Conservation (phyloP, 2,113 vertebrate species). For the Sebastes schlegelii region DNA sequence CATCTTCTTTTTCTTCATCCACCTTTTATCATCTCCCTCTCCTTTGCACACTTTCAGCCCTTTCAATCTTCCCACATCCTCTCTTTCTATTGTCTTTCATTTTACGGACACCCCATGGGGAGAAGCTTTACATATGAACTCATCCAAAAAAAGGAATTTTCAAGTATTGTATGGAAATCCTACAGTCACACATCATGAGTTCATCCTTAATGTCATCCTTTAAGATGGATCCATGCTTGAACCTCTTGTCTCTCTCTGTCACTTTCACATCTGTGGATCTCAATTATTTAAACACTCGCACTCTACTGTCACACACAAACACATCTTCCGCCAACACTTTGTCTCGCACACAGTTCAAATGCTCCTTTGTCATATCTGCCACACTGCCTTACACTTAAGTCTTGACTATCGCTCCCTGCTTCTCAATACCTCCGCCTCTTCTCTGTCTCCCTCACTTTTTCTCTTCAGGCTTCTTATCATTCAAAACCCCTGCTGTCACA, state of each 20-base stretch:
- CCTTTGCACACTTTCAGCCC: neutral
- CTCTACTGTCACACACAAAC: neutral
- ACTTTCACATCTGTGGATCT: neutral
- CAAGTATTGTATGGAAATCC: slow-evolving; percentile 11
- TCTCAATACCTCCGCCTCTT: neutral
- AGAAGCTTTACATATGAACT: slow-evolving; percentile 1
- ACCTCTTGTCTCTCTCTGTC: neutral
- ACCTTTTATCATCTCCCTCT: neutral
- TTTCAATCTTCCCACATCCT: neutral
- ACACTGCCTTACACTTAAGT: neutral
- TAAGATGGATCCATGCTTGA: neutral
- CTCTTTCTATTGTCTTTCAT: neutral
- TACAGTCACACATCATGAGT: neutral
- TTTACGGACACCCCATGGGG: neutral
- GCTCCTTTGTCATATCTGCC: neutral
- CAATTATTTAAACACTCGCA: slow-evolving; percentile 4
- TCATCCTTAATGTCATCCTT: neutral
- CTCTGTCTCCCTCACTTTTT: neutral
- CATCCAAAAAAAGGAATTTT: neutral
- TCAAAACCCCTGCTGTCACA: slow-evolving; percentile 17
- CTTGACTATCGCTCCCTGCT: neutral
- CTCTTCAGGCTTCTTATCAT: neutral
- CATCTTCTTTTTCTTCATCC: neutral
- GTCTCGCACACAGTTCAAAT: neutral
- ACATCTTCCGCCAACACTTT: neutral